These are phyloP conservation scores for Schizothorax lantsangensis DNA, from an alignment of 2,797 vertebrate genomes.

Conservation along the genomic window DNA sequence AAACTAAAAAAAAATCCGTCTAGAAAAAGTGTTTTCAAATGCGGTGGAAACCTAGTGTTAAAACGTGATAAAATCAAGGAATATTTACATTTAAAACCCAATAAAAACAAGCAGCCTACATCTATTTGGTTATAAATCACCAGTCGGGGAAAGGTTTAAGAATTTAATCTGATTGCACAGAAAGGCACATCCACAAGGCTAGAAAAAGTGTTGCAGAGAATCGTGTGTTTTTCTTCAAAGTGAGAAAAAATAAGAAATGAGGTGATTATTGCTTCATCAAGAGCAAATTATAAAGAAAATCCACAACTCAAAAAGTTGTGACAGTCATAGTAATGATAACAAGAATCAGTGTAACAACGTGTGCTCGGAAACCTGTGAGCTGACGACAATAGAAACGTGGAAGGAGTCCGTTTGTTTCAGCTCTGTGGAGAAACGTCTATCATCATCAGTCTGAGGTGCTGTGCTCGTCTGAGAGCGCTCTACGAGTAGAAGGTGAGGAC, in stretches of 20 bases:
- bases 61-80: slow-evolving; percentile 74
- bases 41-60: slow-evolving; percentile 74
- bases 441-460: slow-evolving; percentile 42
- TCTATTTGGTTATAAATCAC: slow-evolving; percentile 59
- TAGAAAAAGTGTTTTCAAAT: slow-evolving; percentile 60
- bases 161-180: slow-evolving; percentile 80
- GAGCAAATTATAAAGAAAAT: slow-evolving; percentile 42
- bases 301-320: slow-evolving; percentile 73
- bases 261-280: slow-evolving; percentile 90
- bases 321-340: slow-evolving; percentile 60
- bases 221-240: slow-evolving; percentile 81
- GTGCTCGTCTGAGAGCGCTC: slow-evolving; percentile 65
- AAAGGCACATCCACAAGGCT: slow-evolving; percentile 98
- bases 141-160: slow-evolving; percentile 82
- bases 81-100: slow-evolving; percentile 75
- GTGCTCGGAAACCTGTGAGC: slow-evolving; percentile 58
- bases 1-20: slow-evolving; percentile 68
- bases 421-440: slow-evolving; percentile 47
- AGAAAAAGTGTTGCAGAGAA: slow-evolving; percentile 88
- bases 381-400: slow-evolving; percentile 62
- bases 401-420: slow-evolving; percentile 52
- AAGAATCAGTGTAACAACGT: slow-evolving; percentile 57
- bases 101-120: slow-evolving; percentile 64
- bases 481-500: slow-evolving; percentile 99
- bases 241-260: slow-evolving; percentile 82